These are phyloP conservation scores for Agrochola lota DNA, from an alignment of 2,888 invertebrate species.

Conservation along the genomic window DNA sequence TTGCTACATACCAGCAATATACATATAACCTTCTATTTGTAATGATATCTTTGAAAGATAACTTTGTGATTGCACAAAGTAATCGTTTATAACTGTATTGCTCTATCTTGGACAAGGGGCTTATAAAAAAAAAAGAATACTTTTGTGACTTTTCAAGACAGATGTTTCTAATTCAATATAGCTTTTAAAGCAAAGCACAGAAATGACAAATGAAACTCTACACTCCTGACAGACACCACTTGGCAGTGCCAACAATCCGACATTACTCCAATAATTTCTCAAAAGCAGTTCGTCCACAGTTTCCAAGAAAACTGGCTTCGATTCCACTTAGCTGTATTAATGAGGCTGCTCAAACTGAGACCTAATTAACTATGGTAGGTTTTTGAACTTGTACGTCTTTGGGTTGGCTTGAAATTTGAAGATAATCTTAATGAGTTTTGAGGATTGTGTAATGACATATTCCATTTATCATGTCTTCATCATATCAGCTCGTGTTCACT, in stretches of 20 bases:
- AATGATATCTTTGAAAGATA: neutral
- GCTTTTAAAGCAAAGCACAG: neutral
- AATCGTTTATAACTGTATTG: neutral
- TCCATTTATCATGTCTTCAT: neutral
- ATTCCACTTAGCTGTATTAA: constrained; percentile 55
- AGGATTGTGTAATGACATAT: neutral
- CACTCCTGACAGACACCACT: neutral
- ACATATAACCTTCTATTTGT: too few species aligned
- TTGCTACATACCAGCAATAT: too few species aligned
- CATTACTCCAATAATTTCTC: constrained; percentile 16
- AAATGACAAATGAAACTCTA: constrained; percentile 7
- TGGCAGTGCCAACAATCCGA: constrained; percentile 25
- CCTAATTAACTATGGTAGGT: constrained; percentile 41
- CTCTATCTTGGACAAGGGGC: neutral
- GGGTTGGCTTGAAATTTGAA: constrained; percentile 16
- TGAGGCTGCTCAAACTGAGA: constrained; percentile 45
- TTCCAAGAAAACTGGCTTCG: constrained; percentile 40
- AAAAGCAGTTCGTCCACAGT: constrained; percentile 24
- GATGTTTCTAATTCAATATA: neutral
- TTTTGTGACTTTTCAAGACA: neutral
- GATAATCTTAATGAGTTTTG: neutral
- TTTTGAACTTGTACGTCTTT: constrained; percentile 23
- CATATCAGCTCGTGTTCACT: neutral
- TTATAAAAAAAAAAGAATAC: neutral
- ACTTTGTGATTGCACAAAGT: neutral